Evolutionary conservation across 2,797 vertebrate species (phyloP).

Genomic region (Danionella dracula): DNA sequence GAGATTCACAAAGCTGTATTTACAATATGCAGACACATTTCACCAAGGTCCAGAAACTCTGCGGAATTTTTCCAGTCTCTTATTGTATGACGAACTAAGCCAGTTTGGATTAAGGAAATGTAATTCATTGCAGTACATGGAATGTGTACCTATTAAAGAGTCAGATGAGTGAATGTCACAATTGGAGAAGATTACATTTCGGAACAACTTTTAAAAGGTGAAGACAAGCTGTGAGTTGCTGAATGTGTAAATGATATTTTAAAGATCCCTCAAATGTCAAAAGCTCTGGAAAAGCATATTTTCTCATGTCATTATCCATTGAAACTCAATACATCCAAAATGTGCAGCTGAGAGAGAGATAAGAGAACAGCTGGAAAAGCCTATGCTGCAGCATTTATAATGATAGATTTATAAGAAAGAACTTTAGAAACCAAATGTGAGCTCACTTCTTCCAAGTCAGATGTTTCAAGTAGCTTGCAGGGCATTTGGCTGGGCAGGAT

Average conservation of each 20-base stretch:
- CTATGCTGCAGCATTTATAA: not conserved
- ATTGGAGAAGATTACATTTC: not conserved
- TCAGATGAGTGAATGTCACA: not conserved
- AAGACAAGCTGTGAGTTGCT: not conserved
- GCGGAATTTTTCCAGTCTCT: not conserved
- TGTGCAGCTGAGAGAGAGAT: not conserved
- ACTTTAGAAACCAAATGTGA: not conserved
- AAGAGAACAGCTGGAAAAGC: not conserved
- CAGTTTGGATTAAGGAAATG: too few relatives aligned
- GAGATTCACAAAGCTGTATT: too few relatives aligned
- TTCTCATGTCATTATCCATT: too few relatives aligned
- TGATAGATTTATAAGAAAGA: not conserved
- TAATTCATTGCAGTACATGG: not conserved
- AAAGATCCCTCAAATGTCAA: too few relatives aligned
- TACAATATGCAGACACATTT: not conserved
- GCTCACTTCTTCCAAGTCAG: constrained; percentile 72
- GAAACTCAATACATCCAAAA: not conserved
- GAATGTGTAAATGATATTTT: too few relatives aligned
- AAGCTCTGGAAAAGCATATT: too few relatives aligned
- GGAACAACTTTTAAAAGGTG: too few relatives aligned
- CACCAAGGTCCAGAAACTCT: not conserved
- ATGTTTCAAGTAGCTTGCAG: constrained; percentile 62
- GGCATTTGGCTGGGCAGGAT: constrained; percentile 69
- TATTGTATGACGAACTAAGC: not conserved
- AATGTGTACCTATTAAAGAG: not conserved